Base-by-base conservation (phyloP, 1,140 invertebrate species). In the Habropoda laboriosa region DNA sequence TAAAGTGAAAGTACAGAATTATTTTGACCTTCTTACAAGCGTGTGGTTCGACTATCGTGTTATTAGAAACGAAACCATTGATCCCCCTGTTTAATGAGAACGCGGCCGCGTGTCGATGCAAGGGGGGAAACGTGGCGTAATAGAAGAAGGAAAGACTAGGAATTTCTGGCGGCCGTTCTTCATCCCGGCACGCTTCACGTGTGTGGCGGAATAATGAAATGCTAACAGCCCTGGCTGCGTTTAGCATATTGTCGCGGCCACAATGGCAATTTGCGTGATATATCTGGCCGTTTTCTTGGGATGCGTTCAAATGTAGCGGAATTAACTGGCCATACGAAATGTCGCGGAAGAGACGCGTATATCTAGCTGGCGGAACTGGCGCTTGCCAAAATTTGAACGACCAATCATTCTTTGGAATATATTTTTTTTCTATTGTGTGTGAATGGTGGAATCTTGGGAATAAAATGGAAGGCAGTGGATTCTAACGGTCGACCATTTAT, bases 181-280 rank as follows among this genome's bases (percentile, higher is more conserved):
- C 74, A 78, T 74, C 53, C 70, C 8, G 42, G 70, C 71, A 58
- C 60, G 70, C 35, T 57, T 27, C 24, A 30, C 64, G 47, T 30
- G 72, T 57, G 51, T 53, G 40, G 58, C 58, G 77, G 51, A 86
- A 90, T 89, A 91, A 91, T 86, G 90, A 90, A 88, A 91, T 90
- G 88, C 89, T 90, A 91, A 91, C 89, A 88, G 89, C 83, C 86
- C 49, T 4, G 38, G 49, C 81, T 45, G 58, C 77, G 82, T 88
- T 91, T 91, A 92, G 88, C 91, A 90, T 91, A 92, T 92, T 92
- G 91, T 92, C 91, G 90, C 91, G 87, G 90, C 90, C 90, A 92
- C 91, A 92, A 92, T 91, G 90, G 91, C 90, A 92, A 92, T 92
- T 92, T 92, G 86, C 79, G 87, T 92, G 91, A 92, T 92, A 91